These are phyloP conservation scores for Ariolimax columbianus DNA, from an alignment of 2,888 invertebrate species.

Conservation along the genomic window DNA sequence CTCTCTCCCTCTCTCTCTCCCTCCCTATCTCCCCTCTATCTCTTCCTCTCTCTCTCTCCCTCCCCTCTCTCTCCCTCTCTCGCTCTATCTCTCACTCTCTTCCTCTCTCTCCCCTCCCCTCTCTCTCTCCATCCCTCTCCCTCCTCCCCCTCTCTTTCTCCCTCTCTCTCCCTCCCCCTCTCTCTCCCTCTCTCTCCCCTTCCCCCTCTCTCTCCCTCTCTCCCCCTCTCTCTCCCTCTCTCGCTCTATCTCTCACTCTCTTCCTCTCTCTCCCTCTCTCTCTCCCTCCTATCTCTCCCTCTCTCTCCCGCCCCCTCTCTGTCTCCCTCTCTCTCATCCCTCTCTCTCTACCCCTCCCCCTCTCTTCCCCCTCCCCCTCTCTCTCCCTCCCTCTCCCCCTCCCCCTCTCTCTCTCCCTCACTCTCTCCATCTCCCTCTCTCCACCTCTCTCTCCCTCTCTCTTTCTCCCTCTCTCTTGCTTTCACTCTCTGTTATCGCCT, in stretches of 20 bases:
- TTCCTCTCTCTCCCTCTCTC: constrained; percentile 9
- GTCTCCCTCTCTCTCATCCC: neutral
- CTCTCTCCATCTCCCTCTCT: no score
- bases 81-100: neutral
- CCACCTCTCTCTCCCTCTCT: no score
- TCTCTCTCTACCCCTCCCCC: neutral
- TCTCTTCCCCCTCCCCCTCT: neutral
- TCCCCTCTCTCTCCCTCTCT: neutral
- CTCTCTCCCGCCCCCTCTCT: neutral
- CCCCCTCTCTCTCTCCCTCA: neutral
- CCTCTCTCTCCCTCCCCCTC: neutral
- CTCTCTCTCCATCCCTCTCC: neutral
- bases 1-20: neutral
- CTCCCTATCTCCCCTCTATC: neutral
- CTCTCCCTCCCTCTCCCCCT: neutral
- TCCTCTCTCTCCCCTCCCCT: neutral
- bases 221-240: neutral
- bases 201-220: neutral
- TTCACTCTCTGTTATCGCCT: no score
- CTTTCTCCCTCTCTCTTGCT: no score
- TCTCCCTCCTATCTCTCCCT: neutral
- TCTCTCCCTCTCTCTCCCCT: neutral
- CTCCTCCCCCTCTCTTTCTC: no score
- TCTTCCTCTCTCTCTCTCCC: neutral
- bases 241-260: constrained; percentile 29